Conservation (phyloP, 2,888 invertebrate species). For the Syritta pipiens region DNA sequence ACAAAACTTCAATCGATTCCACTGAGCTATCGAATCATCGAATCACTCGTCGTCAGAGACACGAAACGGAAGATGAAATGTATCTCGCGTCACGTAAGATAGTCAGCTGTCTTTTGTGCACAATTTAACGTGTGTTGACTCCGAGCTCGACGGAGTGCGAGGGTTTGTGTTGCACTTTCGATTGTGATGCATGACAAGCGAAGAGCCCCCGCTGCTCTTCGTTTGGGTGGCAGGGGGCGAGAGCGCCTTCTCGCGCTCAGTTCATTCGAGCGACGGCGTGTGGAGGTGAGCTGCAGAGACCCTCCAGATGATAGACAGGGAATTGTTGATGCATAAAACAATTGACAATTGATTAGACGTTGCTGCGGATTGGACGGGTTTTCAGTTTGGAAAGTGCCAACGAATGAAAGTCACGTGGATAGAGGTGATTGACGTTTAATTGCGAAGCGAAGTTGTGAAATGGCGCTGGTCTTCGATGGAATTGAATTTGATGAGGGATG, state of each 20-base stretch:
- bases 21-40: conserved; percentile 6
- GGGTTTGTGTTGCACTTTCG: conserved; percentile 21
- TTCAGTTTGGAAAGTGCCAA: conserved; percentile 28
- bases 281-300: no score
- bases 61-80: background rate
- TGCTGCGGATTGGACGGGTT: conserved; percentile 15
- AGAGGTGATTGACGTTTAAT: conserved; percentile 29
- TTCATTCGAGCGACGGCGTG: background rate
- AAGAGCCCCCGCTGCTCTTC: no score
- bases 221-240: no score
- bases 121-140: conserved; percentile 34
- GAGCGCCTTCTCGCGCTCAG: no score
- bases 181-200: no score
- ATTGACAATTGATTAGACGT: conserved; percentile 41
- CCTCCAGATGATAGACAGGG: conserved; percentile 43
- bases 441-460: conserved; percentile 7
- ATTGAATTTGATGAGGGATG: no score
- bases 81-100: conserved; percentile 28
- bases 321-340: conserved; percentile 42
- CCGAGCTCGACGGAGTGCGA: no score
- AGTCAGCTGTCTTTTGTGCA: conserved; percentile 26
- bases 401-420: conserved; percentile 13
- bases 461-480: no score
- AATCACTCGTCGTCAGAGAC: no score
- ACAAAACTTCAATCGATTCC: background rate